Percentiles rank a stretch among this genome's conserved stretches.
These are phyloP conservation scores for Lerista edwardsae DNA, from an alignment of 2,797 vertebrate genomes.

Conservation along the genomic window DNA sequence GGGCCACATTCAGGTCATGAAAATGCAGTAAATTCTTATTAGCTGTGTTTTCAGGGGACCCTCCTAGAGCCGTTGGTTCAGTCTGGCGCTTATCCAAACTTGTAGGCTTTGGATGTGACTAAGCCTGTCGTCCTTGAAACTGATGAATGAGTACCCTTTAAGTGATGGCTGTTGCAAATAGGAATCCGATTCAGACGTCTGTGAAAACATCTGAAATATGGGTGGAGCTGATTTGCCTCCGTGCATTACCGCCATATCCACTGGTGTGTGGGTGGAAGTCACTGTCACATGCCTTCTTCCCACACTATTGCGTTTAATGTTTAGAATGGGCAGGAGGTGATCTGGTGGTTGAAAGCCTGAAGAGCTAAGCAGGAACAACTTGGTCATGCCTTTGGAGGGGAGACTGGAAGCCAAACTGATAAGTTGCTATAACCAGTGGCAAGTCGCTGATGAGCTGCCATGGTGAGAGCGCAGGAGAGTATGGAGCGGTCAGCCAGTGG, in stretches of 20 bases:
- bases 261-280: not conserved
- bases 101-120: not conserved
- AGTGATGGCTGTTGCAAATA: not conserved
- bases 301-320: not conserved
- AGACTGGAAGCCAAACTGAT: too few relatives aligned
- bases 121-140: too few relatives aligned
- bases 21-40: slow-evolving; percentile 4
- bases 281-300: not conserved
- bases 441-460: too few relatives aligned
- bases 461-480: too few relatives aligned
- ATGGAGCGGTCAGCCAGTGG: too few relatives aligned
- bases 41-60: not conserved
- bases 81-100: not conserved
- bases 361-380: too few relatives aligned
- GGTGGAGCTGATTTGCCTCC: not conserved
- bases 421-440: too few relatives aligned
- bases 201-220: not conserved
- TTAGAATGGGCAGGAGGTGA: too few relatives aligned
- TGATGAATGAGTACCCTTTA: not conserved
- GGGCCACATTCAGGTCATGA: slow-evolving; percentile 2
- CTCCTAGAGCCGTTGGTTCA: not conserved
- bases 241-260: too few relatives aligned
- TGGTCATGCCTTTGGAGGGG: too few relatives aligned
- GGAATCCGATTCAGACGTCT: not conserved
- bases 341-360: too few relatives aligned